phyloP scores from a whole-genome alignment of 1,140 invertebrate species.

The Rhagoletis pomonella region DNA sequence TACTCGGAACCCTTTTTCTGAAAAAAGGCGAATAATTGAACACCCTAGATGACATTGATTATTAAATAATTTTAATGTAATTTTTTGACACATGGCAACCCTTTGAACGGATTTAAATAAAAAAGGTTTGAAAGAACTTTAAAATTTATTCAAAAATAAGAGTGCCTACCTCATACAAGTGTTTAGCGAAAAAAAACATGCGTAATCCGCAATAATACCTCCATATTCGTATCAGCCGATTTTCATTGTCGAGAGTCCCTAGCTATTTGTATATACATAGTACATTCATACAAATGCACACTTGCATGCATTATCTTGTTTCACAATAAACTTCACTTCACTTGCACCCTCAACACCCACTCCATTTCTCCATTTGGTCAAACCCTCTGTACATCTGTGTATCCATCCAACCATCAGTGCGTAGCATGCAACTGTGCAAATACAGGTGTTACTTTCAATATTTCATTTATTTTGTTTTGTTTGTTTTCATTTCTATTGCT shows the following conservation, averaged over 20 bases:
- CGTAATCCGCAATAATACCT: too few relatives aligned
- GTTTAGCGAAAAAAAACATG: too few relatives aligned
- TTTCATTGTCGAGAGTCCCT: not conserved
- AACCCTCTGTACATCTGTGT: not conserved
- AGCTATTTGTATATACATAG: not conserved
- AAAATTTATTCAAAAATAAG: too few relatives aligned
- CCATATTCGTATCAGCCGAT: not conserved
- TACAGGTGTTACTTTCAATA: conserved; percentile 45
- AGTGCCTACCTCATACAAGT: too few relatives aligned
- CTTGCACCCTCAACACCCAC: not conserved
- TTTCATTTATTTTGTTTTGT: conserved; percentile 35
- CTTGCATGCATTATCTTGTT: not conserved
- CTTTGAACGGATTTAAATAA: too few relatives aligned
- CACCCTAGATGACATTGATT: too few relatives aligned
- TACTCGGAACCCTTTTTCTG: too few relatives aligned
- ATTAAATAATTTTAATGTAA: too few relatives aligned
- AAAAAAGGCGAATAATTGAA: too few relatives aligned
- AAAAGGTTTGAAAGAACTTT: too few relatives aligned
- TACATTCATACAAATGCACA: not conserved
- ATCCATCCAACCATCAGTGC: conserved; percentile 2
- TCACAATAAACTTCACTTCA: not conserved
- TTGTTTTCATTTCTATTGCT: conserved; percentile 42
- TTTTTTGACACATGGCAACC: too few relatives aligned
- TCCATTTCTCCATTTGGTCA: not conserved
- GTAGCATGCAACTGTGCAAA: conserved; percentile 38